Base-by-base conservation (phyloP, 2,888 invertebrate genomes). In the Chrysina gloriosa region DNA sequence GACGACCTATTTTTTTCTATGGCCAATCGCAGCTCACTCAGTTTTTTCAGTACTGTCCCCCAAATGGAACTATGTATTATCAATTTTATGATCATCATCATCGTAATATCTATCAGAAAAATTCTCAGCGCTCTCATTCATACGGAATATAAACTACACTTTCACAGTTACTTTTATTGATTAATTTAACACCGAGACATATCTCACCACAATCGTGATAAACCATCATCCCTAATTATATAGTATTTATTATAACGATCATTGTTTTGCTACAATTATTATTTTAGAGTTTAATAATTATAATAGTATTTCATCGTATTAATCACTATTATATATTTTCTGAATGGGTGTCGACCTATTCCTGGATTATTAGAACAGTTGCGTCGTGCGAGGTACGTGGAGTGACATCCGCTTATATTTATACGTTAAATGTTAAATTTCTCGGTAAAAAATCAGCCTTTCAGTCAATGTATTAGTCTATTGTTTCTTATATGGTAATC, bases 31-130 rank as follows among this genome's bases (percentile, higher is more conserved):
- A 68, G 65, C 68, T 56, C 68, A 65, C 72, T 72, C 73, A 73
- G 75, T 75, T 75, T 23, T 36, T 76, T 78, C 78, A 78, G 78
- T 78, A 75, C 78, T 77, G 76, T 78, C 75, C 77, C 76, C 58
- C 42, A 25, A 76, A 72, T 70, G 76, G 77, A 77, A 77, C 75
- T 74, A 71, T 72, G 71, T 72, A 61, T 66, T 63, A 66, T 64
- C 31, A 45, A 45, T 52, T 31, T 23, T 42, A n/a, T 61, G 9
- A 2, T 27, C 42, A 9, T 7, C 58, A 45, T 27, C 42, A 25
- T 61, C 42, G n/a, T 47, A 48, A 48, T 63, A 56, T 68, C 50
- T 68, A 58, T 68, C 58, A 27, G 67, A 63, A 69, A 75, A 74
- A 75, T 68, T 68, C 65, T 70, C 70, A 74, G 70, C 74, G 73